Percentiles rank a stretch among this genome's conserved stretches.
Evolutionary conservation across 2,797 vertebrate genomes (phyloP).

Genomic region (Melanotaenia maccullochi): DNA sequence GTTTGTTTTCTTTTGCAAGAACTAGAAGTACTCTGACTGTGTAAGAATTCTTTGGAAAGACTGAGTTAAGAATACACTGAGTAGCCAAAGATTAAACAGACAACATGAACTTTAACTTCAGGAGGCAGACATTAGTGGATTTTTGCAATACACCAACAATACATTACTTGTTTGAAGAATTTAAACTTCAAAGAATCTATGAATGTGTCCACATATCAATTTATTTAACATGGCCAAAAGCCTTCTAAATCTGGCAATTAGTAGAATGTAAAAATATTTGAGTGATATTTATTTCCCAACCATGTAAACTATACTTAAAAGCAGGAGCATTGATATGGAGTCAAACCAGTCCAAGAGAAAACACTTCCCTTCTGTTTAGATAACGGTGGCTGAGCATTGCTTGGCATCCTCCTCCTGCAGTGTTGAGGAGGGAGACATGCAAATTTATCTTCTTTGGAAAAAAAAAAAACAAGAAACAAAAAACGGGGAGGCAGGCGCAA

Average conservation of each 20-base stretch:
- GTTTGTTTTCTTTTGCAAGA: background rate
- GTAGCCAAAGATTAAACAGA: background rate
- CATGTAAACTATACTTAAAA: background rate
- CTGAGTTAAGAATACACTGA: background rate
- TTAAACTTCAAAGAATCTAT: background rate
- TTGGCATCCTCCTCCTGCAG: conserved; percentile 63
- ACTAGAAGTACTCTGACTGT: background rate
- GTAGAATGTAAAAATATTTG: background rate
- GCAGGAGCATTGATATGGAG: conserved; percentile 13
- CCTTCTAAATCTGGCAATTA: background rate
- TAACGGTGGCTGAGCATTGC: conserved; percentile 58
- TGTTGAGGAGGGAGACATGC: conserved; percentile 76
- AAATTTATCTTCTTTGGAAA: conserved; percentile 63
- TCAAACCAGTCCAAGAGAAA: conserved; percentile 36
- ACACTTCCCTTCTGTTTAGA: conserved; percentile 45
- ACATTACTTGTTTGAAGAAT: background rate
- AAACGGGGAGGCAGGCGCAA: conserved; percentile 45
- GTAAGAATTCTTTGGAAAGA: conserved; percentile 7
- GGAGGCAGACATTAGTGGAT: background rate
- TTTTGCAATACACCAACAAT: background rate
- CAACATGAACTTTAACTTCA: conserved; percentile 28
- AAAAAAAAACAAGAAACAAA: conserved; percentile 40
- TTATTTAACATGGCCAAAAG: background rate
- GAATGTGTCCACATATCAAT: background rate
- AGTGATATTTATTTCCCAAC: background rate